Evolutionary conservation across 2,888 invertebrate species (phyloP).

Genomic region (Cyrtodaria siliqua): DNA sequence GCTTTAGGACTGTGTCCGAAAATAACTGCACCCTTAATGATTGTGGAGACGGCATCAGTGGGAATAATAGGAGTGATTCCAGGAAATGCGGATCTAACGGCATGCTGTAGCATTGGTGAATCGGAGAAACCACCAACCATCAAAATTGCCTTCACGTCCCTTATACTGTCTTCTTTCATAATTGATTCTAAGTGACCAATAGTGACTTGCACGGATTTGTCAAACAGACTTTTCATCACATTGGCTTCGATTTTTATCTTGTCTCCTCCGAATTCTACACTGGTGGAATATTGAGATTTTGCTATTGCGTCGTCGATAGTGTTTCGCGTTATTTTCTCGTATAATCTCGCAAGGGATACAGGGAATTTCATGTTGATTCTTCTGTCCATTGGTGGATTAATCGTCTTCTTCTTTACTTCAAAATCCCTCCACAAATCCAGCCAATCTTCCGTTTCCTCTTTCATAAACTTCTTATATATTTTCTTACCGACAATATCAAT

Average conservation of each 20-base stretch:
- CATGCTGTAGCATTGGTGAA: conserved; percentile 28
- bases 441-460: conserved; percentile 23
- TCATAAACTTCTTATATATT: conserved; percentile 14
- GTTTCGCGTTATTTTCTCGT: background rate
- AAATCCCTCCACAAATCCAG: conserved; percentile 28
- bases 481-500: conserved; percentile 8
- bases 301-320: conserved; percentile 3
- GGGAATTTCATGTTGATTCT: conserved; percentile 20
- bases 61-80: conserved; percentile 12
- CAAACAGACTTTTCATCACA: conserved; percentile 15
- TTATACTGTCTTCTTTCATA: background rate
- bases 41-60: conserved; percentile 12
- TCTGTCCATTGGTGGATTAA: background rate
- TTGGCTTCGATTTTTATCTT: conserved; percentile 12
- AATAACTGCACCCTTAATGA: conserved; percentile 26
- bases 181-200: conserved; percentile 11
- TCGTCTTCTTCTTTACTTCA: conserved; percentile 22
- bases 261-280: conserved; percentile 1
- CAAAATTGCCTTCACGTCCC: conserved; percentile 9
- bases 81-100: conserved; percentile 12
- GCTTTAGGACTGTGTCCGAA: conserved; percentile 18
- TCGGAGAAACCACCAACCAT: conserved; percentile 40
- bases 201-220: conserved; percentile 8
- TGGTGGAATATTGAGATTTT: background rate
- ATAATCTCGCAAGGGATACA: conserved; percentile 4